Evolutionary conservation across 2,113 vertebrate genomes (phyloP).

Genomic region (Callithrix jacchus): DNA sequence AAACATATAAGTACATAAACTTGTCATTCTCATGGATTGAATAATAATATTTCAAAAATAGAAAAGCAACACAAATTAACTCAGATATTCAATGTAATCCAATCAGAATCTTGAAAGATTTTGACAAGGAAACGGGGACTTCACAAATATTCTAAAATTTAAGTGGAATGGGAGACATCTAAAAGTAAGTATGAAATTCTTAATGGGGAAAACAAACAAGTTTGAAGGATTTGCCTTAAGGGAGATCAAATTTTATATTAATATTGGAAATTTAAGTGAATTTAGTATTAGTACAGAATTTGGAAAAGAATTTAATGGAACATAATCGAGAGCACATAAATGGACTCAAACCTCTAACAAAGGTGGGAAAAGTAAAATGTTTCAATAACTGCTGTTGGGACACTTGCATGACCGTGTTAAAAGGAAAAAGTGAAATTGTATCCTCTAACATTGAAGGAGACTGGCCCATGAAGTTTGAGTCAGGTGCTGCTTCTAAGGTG

Average conservation of each 20-base stretch:
- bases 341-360: not conserved
- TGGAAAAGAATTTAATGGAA: not conserved
- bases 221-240: not conserved
- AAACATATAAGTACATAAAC: not conserved
- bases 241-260: not conserved
- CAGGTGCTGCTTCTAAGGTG: too few relatives aligned
- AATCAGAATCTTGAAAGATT: not conserved
- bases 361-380: not conserved
- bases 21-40: not conserved
- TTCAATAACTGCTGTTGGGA: not conserved
- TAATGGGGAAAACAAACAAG: not conserved
- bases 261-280: not conserved
- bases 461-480: not conserved
- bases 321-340: not conserved
- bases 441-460: not conserved
- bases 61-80: not conserved
- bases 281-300: not conserved
- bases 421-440: not conserved
- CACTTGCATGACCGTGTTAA: not conserved
- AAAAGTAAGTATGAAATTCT: not conserved
- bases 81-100: not conserved
- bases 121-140: not conserved
- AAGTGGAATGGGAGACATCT: not conserved
- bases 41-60: not conserved
- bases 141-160: not conserved